Evolutionary conservation across 2,888 invertebrate species (phyloP).

Genomic region (Neoscelio sp.): DNA sequence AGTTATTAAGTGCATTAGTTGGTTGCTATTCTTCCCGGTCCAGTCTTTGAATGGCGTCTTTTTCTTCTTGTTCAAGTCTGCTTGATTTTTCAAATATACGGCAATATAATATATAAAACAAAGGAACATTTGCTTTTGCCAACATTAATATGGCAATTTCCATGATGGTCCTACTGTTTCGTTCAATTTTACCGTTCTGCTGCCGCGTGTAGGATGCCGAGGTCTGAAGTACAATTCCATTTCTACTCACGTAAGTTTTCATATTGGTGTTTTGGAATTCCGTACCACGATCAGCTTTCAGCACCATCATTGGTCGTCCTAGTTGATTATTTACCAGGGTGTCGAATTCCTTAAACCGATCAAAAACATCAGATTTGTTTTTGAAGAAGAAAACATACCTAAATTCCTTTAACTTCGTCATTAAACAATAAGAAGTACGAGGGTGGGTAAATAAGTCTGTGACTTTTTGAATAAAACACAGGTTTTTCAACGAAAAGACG

Average conservation of each 20-base stretch:
- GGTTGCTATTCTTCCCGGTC: conserved; percentile 24
- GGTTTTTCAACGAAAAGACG: no score
- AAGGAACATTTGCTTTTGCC: background rate
- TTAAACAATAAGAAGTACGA: conserved; percentile 35
- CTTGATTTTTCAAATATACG: conserved; percentile 23
- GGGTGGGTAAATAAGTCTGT: no score
- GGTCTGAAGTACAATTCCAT: conserved; percentile 15
- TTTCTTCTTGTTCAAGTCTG: conserved; percentile 4
- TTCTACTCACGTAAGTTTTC: background rate
- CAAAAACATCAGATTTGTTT: conserved; percentile 67
- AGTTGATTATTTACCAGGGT: conserved; percentile 39
- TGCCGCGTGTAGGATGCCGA: conserved; percentile 39
- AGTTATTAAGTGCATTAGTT: no score
- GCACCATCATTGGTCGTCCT: conserved; percentile 49
- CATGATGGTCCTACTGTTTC: conserved; percentile 45
- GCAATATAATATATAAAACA: conserved; percentile 30
- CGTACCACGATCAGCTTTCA: conserved; percentile 66
- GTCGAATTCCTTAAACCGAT: conserved; percentile 65
- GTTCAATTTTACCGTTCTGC: conserved; percentile 45
- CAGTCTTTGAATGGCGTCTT: no score
- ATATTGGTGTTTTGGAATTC: conserved; percentile 30
- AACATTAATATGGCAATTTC: conserved; percentile 56
- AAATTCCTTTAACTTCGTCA: conserved; percentile 48
- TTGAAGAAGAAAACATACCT: conserved; percentile 65
- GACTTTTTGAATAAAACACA: no score